Conservation (phyloP, 2,888 invertebrate species). For the Graphium colonna region DNA sequence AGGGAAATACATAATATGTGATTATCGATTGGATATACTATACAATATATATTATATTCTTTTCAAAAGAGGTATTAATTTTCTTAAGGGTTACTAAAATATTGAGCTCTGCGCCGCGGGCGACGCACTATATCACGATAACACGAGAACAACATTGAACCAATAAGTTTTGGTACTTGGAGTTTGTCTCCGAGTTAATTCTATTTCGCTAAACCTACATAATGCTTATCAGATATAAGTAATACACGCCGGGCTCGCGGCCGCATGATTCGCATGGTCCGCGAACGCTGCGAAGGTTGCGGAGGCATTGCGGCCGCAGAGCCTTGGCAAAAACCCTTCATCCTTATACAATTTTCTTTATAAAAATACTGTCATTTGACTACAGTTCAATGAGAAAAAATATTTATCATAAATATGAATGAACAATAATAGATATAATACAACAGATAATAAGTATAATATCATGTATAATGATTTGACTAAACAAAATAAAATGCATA, state of each 20-base stretch:
- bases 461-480: slow-evolving; percentile 76
- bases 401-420: slow-evolving; percentile 65
- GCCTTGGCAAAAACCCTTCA: slow-evolving; percentile 67
- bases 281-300: slow-evolving; percentile 25
- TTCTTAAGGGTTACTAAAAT: slow-evolving; percentile 80
- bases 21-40: slow-evolving; percentile 75
- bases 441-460: slow-evolving; percentile 68
- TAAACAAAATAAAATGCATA: slow-evolving; percentile 79
- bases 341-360: slow-evolving; percentile 77
- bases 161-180: slow-evolving; percentile 78
- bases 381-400: slow-evolving; percentile 77
- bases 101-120: slow-evolving; percentile 77
- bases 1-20: slow-evolving; percentile 76
- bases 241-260: slow-evolving; percentile 48
- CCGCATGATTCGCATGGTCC: slow-evolving; percentile 28
- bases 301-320: slow-evolving; percentile 31
- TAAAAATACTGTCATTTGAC: slow-evolving; percentile 82
- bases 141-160: slow-evolving; percentile 78
- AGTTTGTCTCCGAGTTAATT: slow-evolving; percentile 70
- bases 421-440: slow-evolving; percentile 66
- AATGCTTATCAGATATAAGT: slow-evolving; percentile 79
- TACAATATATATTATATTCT: slow-evolving; percentile 72
- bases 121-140: slow-evolving; percentile 77
- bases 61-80: slow-evolving; percentile 81
- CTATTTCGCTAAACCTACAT: slow-evolving; percentile 80